Percentiles rank a stretch among this genome's conserved stretches.
Conservation (phyloP, 2,113 vertebrate genomes). For the Xyrauchen texanus region DNA sequence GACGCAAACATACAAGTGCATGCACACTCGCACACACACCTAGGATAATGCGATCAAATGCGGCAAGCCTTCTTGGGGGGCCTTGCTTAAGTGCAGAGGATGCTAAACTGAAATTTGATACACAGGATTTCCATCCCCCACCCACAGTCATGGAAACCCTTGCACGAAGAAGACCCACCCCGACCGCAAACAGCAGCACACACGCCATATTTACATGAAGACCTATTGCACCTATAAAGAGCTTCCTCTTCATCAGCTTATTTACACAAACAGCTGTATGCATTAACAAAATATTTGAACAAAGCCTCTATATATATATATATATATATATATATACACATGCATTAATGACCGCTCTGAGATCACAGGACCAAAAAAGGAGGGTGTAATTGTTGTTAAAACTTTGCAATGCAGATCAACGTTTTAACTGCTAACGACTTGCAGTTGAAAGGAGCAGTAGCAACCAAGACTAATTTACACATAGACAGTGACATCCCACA, state of each 20-base stretch:
- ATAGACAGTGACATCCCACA: not conserved
- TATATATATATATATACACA: too few species aligned
- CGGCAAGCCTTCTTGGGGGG: constrained; percentile 36
- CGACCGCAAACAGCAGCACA: constrained; percentile 8
- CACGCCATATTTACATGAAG: not conserved
- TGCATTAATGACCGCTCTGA: not conserved
- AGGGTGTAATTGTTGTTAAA: not conserved
- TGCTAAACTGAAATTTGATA: constrained; percentile 43
- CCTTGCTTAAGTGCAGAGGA: constrained; percentile 37
- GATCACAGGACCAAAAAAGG: constrained; percentile 6
- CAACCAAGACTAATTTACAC: constrained; percentile 17
- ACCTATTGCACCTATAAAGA: not conserved
- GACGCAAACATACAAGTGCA: constrained; percentile 68
- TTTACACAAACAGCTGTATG: not conserved
- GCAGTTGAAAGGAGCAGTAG: constrained; percentile 11
- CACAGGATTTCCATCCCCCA: constrained; percentile 16
- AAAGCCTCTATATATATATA: too few species aligned
- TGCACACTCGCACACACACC: constrained; percentile 16
- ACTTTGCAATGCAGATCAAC: constrained; percentile 38
- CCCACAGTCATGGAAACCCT: constrained; percentile 35
- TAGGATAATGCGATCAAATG: constrained; percentile 39
- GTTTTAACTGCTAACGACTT: constrained; percentile 40
- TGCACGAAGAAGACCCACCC: constrained; percentile 22
- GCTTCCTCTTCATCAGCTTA: not conserved
- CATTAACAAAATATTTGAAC: not conserved